These are phyloP conservation scores for Lithophane semibrunnea DNA, from an alignment of 2,888 invertebrate species.

Conservation along the genomic window DNA sequence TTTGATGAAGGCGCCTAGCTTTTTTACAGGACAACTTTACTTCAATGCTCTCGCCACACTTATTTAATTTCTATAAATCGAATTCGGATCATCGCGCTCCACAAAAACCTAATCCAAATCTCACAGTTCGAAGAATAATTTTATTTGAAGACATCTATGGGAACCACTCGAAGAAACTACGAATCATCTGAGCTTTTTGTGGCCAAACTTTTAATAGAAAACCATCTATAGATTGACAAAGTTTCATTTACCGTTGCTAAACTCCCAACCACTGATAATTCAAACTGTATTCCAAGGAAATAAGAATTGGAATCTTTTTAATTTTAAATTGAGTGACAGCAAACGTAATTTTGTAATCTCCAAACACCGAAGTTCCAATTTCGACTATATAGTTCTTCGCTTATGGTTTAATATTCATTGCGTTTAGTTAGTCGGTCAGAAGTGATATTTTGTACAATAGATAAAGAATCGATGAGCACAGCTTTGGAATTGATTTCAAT, in stretches of 20 bases:
- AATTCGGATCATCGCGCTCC: constrained; percentile 76
- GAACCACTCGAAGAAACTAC: constrained; percentile 80
- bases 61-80: constrained; percentile 77
- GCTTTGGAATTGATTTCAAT: constrained; percentile 87
- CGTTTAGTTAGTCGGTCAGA: constrained; percentile 19
- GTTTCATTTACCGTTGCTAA: constrained; percentile 27
- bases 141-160: constrained; percentile 79
- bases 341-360: constrained; percentile 35
- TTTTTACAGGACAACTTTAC: constrained; percentile 62
- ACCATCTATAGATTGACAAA: constrained; percentile 74
- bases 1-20: constrained; percentile 59
- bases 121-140: constrained; percentile 75
- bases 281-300: constrained; percentile 7
- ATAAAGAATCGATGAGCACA: constrained; percentile 82
- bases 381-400: rapidly evolving
- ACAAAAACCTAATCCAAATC: constrained; percentile 87
- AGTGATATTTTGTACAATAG: constrained; percentile 73
- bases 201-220: constrained; percentile 80
- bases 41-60: constrained; percentile 51
- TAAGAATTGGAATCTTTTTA: constrained; percentile 13
- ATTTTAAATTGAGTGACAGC: constrained; percentile 1
- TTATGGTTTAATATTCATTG: constrained; percentile 51
- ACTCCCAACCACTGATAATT: background rate
- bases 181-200: constrained; percentile 83
- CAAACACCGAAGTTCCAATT: constrained; percentile 23